phyloP scores from a whole-genome alignment of 2,113 vertebrate species.

The Anolis carolinensis region DNA sequence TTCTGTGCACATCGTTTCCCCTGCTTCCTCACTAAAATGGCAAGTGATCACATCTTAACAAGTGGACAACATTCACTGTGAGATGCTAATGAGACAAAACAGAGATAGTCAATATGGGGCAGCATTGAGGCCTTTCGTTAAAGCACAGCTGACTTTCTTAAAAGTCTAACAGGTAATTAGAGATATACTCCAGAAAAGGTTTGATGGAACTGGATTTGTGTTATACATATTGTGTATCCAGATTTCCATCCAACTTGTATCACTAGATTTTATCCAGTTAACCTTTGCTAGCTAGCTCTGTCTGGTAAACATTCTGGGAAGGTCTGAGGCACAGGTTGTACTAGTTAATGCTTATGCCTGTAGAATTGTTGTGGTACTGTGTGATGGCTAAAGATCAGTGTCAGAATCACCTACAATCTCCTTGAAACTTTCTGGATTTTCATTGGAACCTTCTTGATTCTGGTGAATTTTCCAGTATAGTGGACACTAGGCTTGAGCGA shows the following conservation, averaged over 20 bases:
- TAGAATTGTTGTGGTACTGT: neutral
- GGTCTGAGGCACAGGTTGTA: neutral
- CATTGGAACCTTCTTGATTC: neutral
- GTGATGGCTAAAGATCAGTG: neutral
- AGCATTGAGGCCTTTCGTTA: conserved; percentile 53
- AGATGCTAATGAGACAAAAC: conserved; percentile 49
- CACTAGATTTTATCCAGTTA: neutral
- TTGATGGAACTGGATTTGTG: neutral
- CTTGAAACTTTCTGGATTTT: neutral
- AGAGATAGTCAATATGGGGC: conserved; percentile 32
- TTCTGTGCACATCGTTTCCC: neutral
- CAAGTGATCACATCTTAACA: conserved; percentile 49
- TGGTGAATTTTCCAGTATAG: neutral
- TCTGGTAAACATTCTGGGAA: conserved; percentile 9
- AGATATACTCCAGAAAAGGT: conserved; percentile 5
- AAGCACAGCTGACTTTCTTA: conserved; percentile 44
- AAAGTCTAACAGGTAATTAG: conserved; percentile 50
- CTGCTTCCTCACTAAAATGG: conserved; percentile 36
- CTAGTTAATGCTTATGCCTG: neutral
- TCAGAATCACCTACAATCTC: neutral
- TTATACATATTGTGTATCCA: neutral
- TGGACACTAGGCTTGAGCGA: no score
- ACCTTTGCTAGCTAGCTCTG: neutral
- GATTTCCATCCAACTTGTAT: neutral
- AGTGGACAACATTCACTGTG: conserved; percentile 31